Conservation (phyloP, 2,113 vertebrate genomes). For the Plestiodon gilberti region DNA sequence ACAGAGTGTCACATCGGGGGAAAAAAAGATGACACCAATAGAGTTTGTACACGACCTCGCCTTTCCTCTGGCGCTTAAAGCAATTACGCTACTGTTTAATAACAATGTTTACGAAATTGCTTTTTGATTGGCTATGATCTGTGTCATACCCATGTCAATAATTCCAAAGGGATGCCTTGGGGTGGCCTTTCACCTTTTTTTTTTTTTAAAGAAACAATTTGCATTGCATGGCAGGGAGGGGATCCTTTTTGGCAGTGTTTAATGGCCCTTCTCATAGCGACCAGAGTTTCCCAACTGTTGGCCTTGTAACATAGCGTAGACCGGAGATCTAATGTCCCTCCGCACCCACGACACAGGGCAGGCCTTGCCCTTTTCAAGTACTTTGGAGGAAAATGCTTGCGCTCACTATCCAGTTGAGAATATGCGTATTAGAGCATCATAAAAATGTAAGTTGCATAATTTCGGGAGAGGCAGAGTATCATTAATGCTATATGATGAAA, state of each 20-base stretch:
- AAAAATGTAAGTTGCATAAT: not conserved
- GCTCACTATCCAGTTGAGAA: not conserved
- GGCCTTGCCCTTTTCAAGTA: not conserved
- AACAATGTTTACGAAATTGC: slow-evolving; percentile 84
- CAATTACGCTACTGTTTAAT: slow-evolving; percentile 84
- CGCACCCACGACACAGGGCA: not conserved
- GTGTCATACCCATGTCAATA: slow-evolving; percentile 78
- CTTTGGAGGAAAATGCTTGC: not conserved
- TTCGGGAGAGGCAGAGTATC: not conserved
- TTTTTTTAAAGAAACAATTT: slow-evolving; percentile 74
- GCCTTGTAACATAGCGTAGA: not conserved
- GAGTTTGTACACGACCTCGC: slow-evolving; percentile 78
- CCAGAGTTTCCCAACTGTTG: not conserved
- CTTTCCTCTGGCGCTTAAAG: slow-evolving; percentile 81
- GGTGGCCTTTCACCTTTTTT: slow-evolving; percentile 70
- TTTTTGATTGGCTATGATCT: slow-evolving; percentile 80
- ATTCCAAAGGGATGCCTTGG: slow-evolving; percentile 66
- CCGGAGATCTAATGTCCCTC: not conserved
- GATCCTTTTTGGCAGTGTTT: slow-evolving; percentile 39
- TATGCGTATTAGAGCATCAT: not conserved
- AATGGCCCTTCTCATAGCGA: slow-evolving; percentile 33
- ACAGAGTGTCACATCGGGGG: slow-evolving; percentile 73
- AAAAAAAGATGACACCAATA: slow-evolving; percentile 77
- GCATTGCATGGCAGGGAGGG: slow-evolving; percentile 62
- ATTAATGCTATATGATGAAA: not conserved